A percentile compares a stretch with the other conserved stretches of the same genome.
Conservation (phyloP, 2,888 invertebrate genomes). For the Polia nebulosa region DNA sequence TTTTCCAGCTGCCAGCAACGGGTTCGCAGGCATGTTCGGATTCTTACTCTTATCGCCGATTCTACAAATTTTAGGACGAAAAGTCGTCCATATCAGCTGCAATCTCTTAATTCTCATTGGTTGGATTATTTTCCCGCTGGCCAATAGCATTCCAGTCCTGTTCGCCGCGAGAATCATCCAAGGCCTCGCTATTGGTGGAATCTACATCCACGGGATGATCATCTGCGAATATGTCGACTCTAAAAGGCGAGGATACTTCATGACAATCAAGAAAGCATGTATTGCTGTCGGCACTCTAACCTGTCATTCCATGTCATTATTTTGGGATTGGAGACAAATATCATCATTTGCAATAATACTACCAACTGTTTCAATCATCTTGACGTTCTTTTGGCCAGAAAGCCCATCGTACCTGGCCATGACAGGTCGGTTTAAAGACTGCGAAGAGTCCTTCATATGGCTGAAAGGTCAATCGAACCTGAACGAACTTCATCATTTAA, state of each 20-base stretch:
- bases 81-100: slow-evolving; percentile 59
- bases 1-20: slow-evolving; percentile 70
- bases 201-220: slow-evolving; percentile 68
- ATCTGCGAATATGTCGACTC: slow-evolving; percentile 73
- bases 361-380: slow-evolving; percentile 50
- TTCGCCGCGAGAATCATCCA: slow-evolving; percentile 71
- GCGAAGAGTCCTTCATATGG: slow-evolving; percentile 70
- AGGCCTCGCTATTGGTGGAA: slow-evolving; percentile 69
- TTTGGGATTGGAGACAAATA: slow-evolving; percentile 73
- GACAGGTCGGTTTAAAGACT: slow-evolving; percentile 72
- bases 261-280: slow-evolving; percentile 67
- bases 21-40: slow-evolving; percentile 70
- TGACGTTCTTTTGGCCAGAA: slow-evolving; percentile 74
- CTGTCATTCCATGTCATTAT: slow-evolving; percentile 70
- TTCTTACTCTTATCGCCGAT: slow-evolving; percentile 69
- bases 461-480: slow-evolving; percentile 67
- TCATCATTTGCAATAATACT: slow-evolving; percentile 59
- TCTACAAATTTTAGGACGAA: slow-evolving; percentile 73
- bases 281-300: slow-evolving; percentile 66
- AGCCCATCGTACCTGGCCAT: slow-evolving; percentile 74
- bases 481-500: slow-evolving; percentile 66
- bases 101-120: slow-evolving; percentile 62
- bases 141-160: slow-evolving; percentile 62
- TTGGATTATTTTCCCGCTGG: slow-evolving; percentile 70
- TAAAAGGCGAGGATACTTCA: slow-evolving; percentile 72